Conservation (phyloP, 2,888 invertebrate species). For the Pristionchus japonicus region DNA sequence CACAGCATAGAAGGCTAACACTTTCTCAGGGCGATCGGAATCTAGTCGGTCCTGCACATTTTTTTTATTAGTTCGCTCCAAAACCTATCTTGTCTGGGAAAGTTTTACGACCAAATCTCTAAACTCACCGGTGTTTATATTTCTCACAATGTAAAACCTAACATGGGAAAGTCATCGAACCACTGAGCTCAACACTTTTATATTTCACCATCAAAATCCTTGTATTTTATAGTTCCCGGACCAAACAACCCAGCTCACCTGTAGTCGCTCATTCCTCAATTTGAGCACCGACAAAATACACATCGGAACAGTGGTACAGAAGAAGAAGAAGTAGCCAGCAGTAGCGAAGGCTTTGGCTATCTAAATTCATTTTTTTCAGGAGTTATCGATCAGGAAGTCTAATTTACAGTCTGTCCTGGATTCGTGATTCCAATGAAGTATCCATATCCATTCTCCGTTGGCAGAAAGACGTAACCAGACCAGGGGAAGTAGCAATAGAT, state of each 20-base stretch:
- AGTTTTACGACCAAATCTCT: no score
- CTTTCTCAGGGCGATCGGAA: neutral
- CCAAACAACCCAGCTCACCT: neutral
- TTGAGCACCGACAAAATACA: neutral
- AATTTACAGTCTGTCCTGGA: neutral
- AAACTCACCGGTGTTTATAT: no score
- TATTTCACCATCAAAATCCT: no score
- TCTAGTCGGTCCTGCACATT: neutral
- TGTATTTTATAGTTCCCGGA: no score
- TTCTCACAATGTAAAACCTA: no score
- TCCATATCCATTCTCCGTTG: neutral
- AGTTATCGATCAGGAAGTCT: neutral
- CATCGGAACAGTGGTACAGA: neutral
- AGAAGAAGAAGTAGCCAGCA: neutral
- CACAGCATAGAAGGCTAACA: neutral
- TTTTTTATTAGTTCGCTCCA: neutral
- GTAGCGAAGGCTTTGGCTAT: conserved; percentile 5
- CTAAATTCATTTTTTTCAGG: neutral
- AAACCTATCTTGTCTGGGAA: no score
- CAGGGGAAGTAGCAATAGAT: neutral
- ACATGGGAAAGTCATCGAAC: no score
- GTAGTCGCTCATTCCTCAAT: neutral
- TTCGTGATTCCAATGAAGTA: neutral
- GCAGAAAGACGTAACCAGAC: neutral
- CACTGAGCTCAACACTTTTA: no score